Evolutionary conservation across 1,140 invertebrate genomes (phyloP), one percentile per base, ranked within the genome.

Genomic region (Orussus abietinus): DNA sequence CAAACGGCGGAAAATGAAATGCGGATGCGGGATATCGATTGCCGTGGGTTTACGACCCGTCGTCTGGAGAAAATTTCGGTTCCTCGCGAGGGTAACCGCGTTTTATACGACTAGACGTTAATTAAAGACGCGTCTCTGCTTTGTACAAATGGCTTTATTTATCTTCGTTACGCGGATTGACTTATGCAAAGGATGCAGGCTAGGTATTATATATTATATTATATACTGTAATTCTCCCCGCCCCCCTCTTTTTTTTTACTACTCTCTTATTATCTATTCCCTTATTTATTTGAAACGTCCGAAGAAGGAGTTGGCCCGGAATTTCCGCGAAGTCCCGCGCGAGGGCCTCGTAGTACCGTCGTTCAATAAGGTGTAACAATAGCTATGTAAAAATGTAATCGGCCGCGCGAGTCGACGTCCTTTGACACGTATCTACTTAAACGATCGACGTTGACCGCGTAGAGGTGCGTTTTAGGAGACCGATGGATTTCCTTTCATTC

Each of bases 101-200:
- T 58, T 63, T 59, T 55, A 53, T 56, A 48, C 45, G 31, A 45
- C 26, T 55, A 56, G 38, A 59, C 19, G 40, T 47, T 40, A 26
- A 22, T 15, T 31, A 45, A 36, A 38, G 33, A 21, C 42, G 43
- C 44, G 43, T 45, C 33, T 60, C 17, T 33, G 59, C 57, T 63
- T 59, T 64, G 62, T 66, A 60, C 37, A 66, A 60, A 64, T 32
- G 17, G 50, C 54, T 57, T 60, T 62, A 64, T 66, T 63, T 64
- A 63, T 62, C 46, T 45, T 47, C 52, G 40, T 56, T 59, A 49
- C 36, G 14, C 22, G 43, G 53, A 36, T 22, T 5, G 14, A 39
- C 42, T 37, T 22, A 40, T 41, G 28, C 10, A 33, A 20, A 46
- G 26, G 11, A 42, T 9, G 10, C 14, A 47, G 9, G 37, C 44